Conservation (phyloP, 2,888 invertebrate species). For the Apantesis nais region DNA sequence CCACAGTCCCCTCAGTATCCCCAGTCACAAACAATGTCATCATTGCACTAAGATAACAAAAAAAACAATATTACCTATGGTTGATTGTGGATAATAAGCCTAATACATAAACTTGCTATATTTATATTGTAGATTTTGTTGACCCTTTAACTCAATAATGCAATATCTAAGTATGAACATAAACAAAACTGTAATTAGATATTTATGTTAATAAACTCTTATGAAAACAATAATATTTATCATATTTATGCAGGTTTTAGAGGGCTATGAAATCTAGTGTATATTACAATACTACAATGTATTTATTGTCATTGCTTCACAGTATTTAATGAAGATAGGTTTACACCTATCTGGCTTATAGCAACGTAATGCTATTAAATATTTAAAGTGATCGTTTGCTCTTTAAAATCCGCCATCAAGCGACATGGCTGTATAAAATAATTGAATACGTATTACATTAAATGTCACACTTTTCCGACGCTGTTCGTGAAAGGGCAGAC, state of each 20-base stretch:
- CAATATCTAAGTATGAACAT: not conserved
- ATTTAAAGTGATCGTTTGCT: conserved; percentile 46
- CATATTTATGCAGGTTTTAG: conserved; percentile 11
- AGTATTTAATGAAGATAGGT: conserved; percentile 21
- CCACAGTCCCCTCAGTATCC: no score
- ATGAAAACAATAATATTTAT: conserved; percentile 3
- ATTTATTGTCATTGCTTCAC: conserved; percentile 28
- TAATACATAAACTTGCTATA: not conserved
- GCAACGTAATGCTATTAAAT: conserved; percentile 20
- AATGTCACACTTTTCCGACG: conserved; percentile 62
- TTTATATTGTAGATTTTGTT: not conserved
- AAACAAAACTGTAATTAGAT: not conserved
- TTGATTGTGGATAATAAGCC: no score
- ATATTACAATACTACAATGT: conserved; percentile 31
- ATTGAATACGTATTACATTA: conserved; percentile 61
- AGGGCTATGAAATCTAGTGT: conserved; percentile 19
- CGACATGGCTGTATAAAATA: conserved; percentile 49
- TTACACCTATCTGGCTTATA: conserved; percentile 14
- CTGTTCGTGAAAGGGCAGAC: conserved; percentile 62
- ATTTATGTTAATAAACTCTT: conserved; percentile 11
- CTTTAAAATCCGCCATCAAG: conserved; percentile 52
- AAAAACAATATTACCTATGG: not conserved
- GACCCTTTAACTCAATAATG: not conserved
- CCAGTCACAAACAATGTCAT: not conserved
- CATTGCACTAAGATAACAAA: not conserved